These are phyloP conservation scores for Pogonocherus hispidulus DNA, from an alignment of 2,888 invertebrate species.

Conservation along the genomic window DNA sequence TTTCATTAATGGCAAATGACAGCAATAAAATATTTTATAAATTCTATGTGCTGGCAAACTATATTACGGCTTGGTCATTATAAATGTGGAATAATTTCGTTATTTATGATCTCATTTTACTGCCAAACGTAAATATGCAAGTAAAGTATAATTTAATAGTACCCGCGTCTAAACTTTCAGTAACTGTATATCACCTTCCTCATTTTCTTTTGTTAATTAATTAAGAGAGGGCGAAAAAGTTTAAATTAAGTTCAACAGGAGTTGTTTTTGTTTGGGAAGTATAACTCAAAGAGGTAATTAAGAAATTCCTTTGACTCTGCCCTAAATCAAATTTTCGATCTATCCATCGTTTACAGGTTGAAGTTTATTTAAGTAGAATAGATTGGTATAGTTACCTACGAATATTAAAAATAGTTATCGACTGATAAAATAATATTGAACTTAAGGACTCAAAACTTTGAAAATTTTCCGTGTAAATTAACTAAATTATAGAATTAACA, in stretches of 20 bases:
- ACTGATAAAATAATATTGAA: no score
- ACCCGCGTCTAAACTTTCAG: background rate
- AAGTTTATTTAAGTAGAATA: background rate
- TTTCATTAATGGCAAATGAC: slow-evolving; percentile 23
- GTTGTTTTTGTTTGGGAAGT: background rate
- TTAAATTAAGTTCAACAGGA: slow-evolving; percentile 3
- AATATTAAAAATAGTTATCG: no score
- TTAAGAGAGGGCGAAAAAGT: slow-evolving; percentile 7
- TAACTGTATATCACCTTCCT: background rate
- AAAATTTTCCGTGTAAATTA: no score
- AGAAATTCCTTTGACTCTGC: background rate
- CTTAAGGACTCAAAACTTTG: no score
- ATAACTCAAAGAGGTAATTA: background rate
- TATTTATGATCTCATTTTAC: slow-evolving; percentile 1
- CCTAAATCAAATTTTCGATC: background rate
- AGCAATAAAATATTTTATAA: slow-evolving; percentile 24
- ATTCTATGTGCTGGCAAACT: background rate
- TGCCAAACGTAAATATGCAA: background rate
- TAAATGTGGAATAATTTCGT: background rate
- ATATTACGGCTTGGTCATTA: background rate
- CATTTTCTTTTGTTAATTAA: slow-evolving; percentile 1
- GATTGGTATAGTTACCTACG: no score
- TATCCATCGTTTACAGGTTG: background rate
- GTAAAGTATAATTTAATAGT: slow-evolving; percentile 1
- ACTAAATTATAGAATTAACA: no score